Base-by-base conservation (phyloP, 2,888 invertebrate species). In the Drosophila anomelani region DNA sequence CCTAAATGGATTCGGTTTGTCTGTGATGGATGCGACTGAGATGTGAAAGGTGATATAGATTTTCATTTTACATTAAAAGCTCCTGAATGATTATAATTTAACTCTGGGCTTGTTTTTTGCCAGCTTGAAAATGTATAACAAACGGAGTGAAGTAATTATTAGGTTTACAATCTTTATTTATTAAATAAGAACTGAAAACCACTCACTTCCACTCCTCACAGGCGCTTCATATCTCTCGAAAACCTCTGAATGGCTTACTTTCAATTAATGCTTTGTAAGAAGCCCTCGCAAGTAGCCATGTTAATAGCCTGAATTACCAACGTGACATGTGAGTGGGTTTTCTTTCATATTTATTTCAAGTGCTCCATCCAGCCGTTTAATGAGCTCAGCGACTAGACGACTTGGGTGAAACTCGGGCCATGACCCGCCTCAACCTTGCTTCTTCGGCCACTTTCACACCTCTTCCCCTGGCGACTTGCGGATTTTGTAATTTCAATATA, bases 401-500 rank as follows among this genome's bases (percentile, higher is more conserved):
- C 63, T 83, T 63, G 55, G 47, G 34, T 17, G 38, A 29, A 39
- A 56, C 46, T 20, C 43, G 47, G 34, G 47, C 69, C 64, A 59
- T 43, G 41, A 32, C 34, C 43, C n/a, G 20, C 26, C 60, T 12
- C 55, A 39, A 23, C 58, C 43, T 43, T 43, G 53, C 20, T 29
- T 26, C 51, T 55, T 36, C 39, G 17, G 4, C 34, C 39, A 26
- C 41, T 69, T 69, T 69, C 68, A 29, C 56, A 68, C 69, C 55
- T 38, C 69, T 38, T 54, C 26, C 34, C 53, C 4, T 4, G 34
- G 68, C 72, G 51, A 53, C 68, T 71, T 61, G 62, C 72, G 80
- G 77, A 77, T 82, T 77, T 82, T 77, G 77, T 77, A 85, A 78
- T 84, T 86, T 84, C 79, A 78, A 86, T 84, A 84, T 84, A 84